Evolutionary conservation across 2,113 vertebrate genomes (phyloP), one percentile per base, ranked within the genome.

Genomic region (Centropus unirufus): DNA sequence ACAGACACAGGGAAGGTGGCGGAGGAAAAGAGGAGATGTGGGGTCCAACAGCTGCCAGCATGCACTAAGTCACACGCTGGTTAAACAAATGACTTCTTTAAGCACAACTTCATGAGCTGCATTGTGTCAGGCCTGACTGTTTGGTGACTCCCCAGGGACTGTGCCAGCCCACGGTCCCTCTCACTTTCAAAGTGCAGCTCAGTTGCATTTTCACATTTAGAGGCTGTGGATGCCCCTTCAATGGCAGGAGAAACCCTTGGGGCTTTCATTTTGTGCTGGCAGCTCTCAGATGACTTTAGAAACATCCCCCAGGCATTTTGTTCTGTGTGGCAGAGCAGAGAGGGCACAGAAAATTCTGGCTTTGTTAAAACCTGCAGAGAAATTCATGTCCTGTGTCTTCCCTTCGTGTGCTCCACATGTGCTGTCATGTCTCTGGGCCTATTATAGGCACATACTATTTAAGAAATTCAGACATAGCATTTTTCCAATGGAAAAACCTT

Each of bases 281-380:
- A 97, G 69, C 32, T 93, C 92, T 84, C 86, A 92, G 86, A 78
- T 89, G 64, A 88, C 90, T 96, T 72, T 14, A 94, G 72, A 95
- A 96, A 92, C 87, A 93, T 82, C 46, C 8, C 40, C 87, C 79
- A 61, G 24, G 90, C 82, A 73, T 93, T 95, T 83, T 79, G 46
- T 80, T 93, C 87, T 78, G 34, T 90, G 88, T 94, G 95, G 93
- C 95, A 96, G 52, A 94, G 72, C 61, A 81, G 68, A 90, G 77
- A 89, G 88, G 96, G 87, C 85, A 96, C 11, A 2, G 93, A 95
- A 90, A 52, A 87, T 93, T 97, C 92, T 93, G 82, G 87, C 88
- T 95, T 95, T 97, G 93, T 96, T 95, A 94, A 96, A 97, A 95
- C 93, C 90, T 96, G 93, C 47, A 95, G 83, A 95, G 95, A 97